Evolutionary conservation across 1,140 invertebrate genomes (phyloP), one percentile per base, ranked within the genome.

Genomic region (Wiebesia pumilae): DNA sequence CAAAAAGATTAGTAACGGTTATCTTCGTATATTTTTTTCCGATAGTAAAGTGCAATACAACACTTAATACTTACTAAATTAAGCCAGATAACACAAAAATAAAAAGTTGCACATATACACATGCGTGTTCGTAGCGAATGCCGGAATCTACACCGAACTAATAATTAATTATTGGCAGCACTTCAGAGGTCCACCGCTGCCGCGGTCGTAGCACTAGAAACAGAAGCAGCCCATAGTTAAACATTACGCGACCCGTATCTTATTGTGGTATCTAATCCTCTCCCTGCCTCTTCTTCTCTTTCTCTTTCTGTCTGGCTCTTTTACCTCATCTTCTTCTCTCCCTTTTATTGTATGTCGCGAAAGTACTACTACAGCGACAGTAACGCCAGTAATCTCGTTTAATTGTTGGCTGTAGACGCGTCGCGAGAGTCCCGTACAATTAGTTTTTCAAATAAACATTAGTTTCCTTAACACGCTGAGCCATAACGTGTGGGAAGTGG

Each of bases 401-500:
- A 93, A 94, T 94, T 94, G 93, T 92, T 89, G 91, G 91, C 92
- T 93, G 92, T 93, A 93, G 93, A 94, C 93, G 92, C 92, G 91
- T 91, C 40, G n/a, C 35, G 73, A 84, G 75, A 79, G 92, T 93
- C 93, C 92, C 92, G 93, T 94, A 93, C 93, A 94, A 94, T 94
- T 94, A 93, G 93, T 94, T 93, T 94, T 94, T 94, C 93, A 94
- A 94, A 94, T 93, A 94, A 94, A 94, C 93, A 94, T 94, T 94
- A 94, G 92, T 94, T 94, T 93, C 93, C 92, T 93, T 94, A 94
- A 94, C 93, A 93, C 92, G 91, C 77, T 43, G 89, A 88, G 91
- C 93, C 91, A 93, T 94, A 94, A 94, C 93, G 90, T 90, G 89
- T 87, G 73, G 54, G 27, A 78, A 77, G 80, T 69, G 58, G 87